Evolutionary conservation across 2,888 invertebrate species (phyloP).

Genomic region (Chaetogeoica ovagalla): DNA sequence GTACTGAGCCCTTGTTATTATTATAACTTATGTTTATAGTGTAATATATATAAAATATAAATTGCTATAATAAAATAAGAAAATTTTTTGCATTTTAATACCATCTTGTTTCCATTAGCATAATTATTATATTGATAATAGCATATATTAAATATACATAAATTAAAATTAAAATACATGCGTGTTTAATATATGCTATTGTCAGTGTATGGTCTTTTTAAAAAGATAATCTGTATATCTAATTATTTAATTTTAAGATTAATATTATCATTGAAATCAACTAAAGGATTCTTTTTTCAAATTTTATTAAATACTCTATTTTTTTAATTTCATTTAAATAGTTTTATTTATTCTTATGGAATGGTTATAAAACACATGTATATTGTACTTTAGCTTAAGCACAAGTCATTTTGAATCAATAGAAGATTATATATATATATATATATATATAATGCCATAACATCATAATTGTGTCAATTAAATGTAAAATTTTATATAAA

Average conservation of each 20-base stretch:
- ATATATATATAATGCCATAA: background rate
- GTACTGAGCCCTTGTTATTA: too few relatives aligned
- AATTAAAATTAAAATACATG: too few relatives aligned
- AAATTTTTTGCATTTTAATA: too few relatives aligned
- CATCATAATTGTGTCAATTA: background rate
- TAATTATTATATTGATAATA: too few relatives aligned
- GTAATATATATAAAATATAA: too few relatives aligned
- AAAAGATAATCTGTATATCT: too few relatives aligned
- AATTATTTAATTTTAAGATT: conserved; percentile 1
- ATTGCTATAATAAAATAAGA: too few relatives aligned
- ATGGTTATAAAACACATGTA: background rate
- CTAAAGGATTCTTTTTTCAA: background rate
- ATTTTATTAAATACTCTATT: background rate
- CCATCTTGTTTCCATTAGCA: too few relatives aligned
- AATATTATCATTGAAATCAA: background rate
- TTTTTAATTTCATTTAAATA: background rate
- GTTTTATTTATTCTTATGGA: background rate
- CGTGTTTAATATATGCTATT: too few relatives aligned
- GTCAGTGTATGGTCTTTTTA: too few relatives aligned
- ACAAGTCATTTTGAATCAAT: background rate
- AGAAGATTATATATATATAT: background rate
- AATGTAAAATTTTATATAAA: background rate
- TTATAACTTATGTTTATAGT: too few relatives aligned
- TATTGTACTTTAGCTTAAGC: background rate
- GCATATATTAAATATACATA: too few relatives aligned